A percentile compares a stretch with the other conserved stretches of the same genome.
These are phyloP conservation scores for Lamproptera curius DNA, from an alignment of 2,888 invertebrate genomes.

Conservation along the genomic window DNA sequence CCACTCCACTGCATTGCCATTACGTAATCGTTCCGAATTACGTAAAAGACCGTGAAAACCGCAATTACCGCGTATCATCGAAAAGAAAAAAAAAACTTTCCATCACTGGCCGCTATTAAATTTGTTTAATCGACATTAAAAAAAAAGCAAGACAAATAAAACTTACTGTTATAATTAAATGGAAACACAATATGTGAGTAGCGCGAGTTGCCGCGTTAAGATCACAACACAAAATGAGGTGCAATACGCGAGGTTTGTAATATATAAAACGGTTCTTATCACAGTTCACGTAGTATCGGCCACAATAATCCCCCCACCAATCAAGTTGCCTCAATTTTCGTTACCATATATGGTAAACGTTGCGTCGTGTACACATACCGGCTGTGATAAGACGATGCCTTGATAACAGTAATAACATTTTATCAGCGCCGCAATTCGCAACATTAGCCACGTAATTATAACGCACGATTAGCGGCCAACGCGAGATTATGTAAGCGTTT, in stretches of 20 bases:
- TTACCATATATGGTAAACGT: constrained; percentile 88
- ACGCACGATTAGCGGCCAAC: constrained; percentile 12
- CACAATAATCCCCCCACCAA: constrained; percentile 79
- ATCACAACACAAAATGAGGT: constrained; percentile 65
- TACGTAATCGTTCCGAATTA: constrained; percentile 19
- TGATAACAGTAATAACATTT: constrained; percentile 45
- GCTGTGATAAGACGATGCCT: constrained; percentile 35
- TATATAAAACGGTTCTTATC: constrained; percentile 77
- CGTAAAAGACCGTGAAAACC: constrained; percentile 18
- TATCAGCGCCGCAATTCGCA: constrained; percentile 25
- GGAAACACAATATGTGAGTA: constrained; percentile 44
- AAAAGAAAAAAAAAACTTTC: constrained; percentile 20
- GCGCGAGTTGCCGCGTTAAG: constrained; percentile 57
- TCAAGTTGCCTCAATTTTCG: constrained; percentile 78
- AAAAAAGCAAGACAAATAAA: constrained; percentile 25
- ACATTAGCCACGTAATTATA: constrained; percentile 14
- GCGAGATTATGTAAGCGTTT: constrained; percentile 19
- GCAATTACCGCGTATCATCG: constrained; percentile 7
- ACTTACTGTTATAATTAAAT: constrained; percentile 57
- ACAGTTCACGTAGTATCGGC: constrained; percentile 71
- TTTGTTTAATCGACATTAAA: constrained; percentile 2
- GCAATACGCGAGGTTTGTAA: constrained; percentile 66
- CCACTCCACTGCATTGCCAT: constrained; percentile 18
- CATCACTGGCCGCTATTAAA: constrained; percentile 10
- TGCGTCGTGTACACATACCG: constrained; percentile 50